Evolutionary conservation across 1,140 invertebrate genomes (phyloP), one percentile per base, ranked within the genome.

Genomic region (Drosophila kanapiae): DNA sequence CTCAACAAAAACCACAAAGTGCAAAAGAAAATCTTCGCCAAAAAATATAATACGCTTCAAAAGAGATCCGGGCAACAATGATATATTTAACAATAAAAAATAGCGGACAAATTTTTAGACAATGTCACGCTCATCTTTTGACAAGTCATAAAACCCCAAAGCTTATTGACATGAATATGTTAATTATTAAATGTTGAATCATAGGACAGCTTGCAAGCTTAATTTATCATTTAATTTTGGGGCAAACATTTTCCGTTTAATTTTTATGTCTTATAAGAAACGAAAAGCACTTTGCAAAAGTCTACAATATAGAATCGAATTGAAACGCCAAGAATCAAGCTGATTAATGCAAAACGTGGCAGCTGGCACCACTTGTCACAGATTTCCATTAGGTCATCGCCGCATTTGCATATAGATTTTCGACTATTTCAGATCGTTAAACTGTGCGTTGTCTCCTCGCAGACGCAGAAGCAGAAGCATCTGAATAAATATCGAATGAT

Each of bases 311-410:
- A 68, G 61, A 65, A 62, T 38, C 43, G 42, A 54, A 70, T 37
- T 31, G 54, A 58, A 69, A 48, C 3, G 42, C 49, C 11, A 71
- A 81, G 60, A 71, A 87, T 70, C 62, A 31, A 74, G 76, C 84
- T 88, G 84, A 84, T 87, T 83, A 88, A 88, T 88, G 74, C 84
- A 84, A 84, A 90, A 72, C 58, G 58, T 68, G 65, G 62, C 81
- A 88, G 81, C 87, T 88, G 84, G 78, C 85, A 75, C 81, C 70
- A 81, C 69, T 88, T 88, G 84, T 85, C 85, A 90, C 81, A 82
- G 78, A 75, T 85, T 56, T 84, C 81, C 75, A 88, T 88, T 88
- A 88, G 85, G 85, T 90, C 81, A 88, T 90, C 85, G 75, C 75
- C 78, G 43, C 38, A 88, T 86, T 86, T 86, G 81, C 83, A 80